Base-by-base conservation (phyloP, 1,140 invertebrate genomes). In the Trachelipus rathkii region DNA sequence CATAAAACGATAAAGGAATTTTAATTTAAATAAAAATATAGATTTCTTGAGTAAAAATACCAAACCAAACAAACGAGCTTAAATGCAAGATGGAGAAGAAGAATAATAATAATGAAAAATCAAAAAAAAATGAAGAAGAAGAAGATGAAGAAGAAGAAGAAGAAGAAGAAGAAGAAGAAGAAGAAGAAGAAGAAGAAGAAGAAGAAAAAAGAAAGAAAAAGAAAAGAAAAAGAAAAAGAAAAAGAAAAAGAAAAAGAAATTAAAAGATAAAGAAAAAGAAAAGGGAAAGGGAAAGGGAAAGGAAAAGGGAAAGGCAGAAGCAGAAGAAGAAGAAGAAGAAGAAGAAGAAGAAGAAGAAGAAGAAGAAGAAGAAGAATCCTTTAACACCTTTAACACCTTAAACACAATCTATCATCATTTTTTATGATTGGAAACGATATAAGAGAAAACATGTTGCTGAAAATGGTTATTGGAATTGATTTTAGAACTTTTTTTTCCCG, bases 231-330 rank as follows among this genome's bases (percentile, higher is more conserved):
- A 33, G 33, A 33, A 6, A 6, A 33, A 33, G 6, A 6, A 3
- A n/a, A n/a, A n/a, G n/a, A n/a, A n/a, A n/a, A n/a, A n/a, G 71
- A 60, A 71, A 46, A 68, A 67, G 73, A 53, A 44, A 19, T n/a
- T n/a, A n/a, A n/a, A 23, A 33, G n/a, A 60, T 23, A 19, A 71
- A 68, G 24, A 45, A 44, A 44, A 21, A 68, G 24, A 23, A 71
- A 68, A 71, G 2, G 23, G 4, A n/a, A n/a, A n/a, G n/a, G n/a
- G n/a, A n/a, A n/a, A n/a, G n/a, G n/a, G n/a, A n/a, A n/a, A n/a
- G n/a, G n/a, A n/a, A n/a, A n/a, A n/a, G n/a, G n/a, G n/a, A n/a
- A n/a, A n/a, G n/a, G n/a, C n/a, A 45, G 23, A 50, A 60, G n/a
- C 0, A 3, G 6, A 33, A 33, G 6, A 6, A 33, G 33, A 3